A percentile compares a stretch with the other conserved stretches of the same genome.
Conservation (phyloP, 2,113 vertebrate genomes). For the Engystomops pustulosus region DNA sequence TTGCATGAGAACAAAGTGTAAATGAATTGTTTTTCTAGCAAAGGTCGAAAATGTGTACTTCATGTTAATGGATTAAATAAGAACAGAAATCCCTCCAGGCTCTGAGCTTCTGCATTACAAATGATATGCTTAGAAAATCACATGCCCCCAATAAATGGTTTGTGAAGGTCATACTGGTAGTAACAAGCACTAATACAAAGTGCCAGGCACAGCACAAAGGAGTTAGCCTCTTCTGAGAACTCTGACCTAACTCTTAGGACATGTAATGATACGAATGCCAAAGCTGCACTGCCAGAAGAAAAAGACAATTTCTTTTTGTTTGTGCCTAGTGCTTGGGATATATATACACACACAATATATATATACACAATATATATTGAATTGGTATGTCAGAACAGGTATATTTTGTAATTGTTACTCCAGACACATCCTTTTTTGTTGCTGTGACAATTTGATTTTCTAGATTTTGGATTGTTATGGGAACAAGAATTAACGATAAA, state of each 20-base stretch:
- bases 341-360: no score
- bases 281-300: background rate
- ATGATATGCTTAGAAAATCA: constrained; percentile 52
- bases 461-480: no score
- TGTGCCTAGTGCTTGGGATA: background rate
- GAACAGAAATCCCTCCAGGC: constrained; percentile 56
- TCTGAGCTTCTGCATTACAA: constrained; percentile 37
- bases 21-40: constrained; percentile 21
- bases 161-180: constrained; percentile 38
- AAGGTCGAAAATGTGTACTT: constrained; percentile 46
- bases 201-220: constrained; percentile 37
- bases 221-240: background rate
- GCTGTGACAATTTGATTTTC: no score
- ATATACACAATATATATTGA: no score
- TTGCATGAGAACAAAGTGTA: constrained; percentile 39
- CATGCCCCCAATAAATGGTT: constrained; percentile 50
- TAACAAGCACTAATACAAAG: constrained; percentile 19
- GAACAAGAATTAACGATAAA: no score
- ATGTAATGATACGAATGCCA: background rate
- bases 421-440: no score
- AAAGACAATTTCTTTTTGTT: background rate
- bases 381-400: no score
- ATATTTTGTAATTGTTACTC: no score
- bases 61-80: constrained; percentile 52
- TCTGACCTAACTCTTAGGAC: background rate